phyloP scores from a whole-genome alignment of 2,797 vertebrate genomes.

The Sebastes hubbsi region DNA sequence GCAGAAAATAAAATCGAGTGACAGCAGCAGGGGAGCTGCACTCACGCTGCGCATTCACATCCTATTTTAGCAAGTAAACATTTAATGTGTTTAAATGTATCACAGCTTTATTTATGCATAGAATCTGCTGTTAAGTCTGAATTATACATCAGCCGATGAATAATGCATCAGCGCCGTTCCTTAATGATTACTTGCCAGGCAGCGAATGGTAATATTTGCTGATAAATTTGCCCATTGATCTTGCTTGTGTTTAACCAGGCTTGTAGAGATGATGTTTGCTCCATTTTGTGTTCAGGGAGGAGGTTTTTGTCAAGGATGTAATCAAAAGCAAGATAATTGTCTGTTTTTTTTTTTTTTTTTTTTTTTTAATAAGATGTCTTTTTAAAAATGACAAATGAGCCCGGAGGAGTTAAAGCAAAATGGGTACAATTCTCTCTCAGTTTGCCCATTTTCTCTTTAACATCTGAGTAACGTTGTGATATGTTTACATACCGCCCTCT shows the following conservation, averaged over 20 bases:
- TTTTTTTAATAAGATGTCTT: conserved; percentile 27
- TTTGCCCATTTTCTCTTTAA: conserved; percentile 12
- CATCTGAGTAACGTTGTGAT: not conserved
- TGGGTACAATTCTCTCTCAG: conserved; percentile 15
- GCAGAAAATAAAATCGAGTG: conserved; percentile 46
- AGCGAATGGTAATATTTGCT: conserved; percentile 82
- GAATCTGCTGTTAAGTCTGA: conserved; percentile 86
- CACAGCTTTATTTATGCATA: conserved; percentile 87
- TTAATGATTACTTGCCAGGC: conserved; percentile 85
- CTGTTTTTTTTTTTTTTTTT: not conserved
- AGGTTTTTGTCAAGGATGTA: conserved; percentile 31
- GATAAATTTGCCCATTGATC: conserved; percentile 85
- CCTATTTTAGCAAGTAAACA: conserved; percentile 83
- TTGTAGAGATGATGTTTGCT: conserved; percentile 54
- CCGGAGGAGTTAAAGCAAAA: conserved; percentile 26
- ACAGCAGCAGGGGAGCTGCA: conserved; percentile 44
- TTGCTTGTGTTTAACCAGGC: conserved; percentile 75
- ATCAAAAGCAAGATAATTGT: conserved; percentile 59
- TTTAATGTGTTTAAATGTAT: conserved; percentile 85
- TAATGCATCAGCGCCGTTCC: conserved; percentile 83
- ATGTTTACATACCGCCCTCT: conserved; percentile 22
- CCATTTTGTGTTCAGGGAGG: conserved; percentile 42
- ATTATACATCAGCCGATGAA: conserved; percentile 86
- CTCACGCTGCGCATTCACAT: conserved; percentile 66
- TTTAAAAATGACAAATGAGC: conserved; percentile 47